Base-by-base conservation (phyloP, 2,113 vertebrate genomes). In the Xiphophorus hellerii region DNA sequence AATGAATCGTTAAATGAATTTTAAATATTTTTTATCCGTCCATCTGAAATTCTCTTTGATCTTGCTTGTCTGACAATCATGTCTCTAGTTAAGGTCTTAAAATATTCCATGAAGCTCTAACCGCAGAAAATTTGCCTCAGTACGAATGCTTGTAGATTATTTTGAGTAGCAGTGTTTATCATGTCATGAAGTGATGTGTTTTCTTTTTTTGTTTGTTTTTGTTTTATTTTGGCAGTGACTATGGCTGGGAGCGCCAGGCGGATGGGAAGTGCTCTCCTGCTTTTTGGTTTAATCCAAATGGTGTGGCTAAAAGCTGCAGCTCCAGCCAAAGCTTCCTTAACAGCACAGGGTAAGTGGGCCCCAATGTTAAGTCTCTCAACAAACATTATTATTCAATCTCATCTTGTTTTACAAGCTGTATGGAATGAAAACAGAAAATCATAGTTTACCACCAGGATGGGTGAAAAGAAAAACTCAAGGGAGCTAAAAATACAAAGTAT, bases 261-360 rank as follows among this genome's bases (percentile, higher is more conserved):
- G 94, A 96, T 71, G 97, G 96, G 76, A 96, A 95, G 84, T 99
- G 97, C 72, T 90, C 95, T 66, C 96, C 97, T 78, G 96, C 97
- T 76, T 99, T 99, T 93, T 99, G 97, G 97, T 98, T 97, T 89
- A 96, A 96, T 87, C 96, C 95, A 0, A 93, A 95, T 31, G 93
- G 94, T 37, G 86, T 87, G 0, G 91, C 94, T 54, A 96, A 95
- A 92, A 96, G 96, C 80, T 99, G 97, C 87, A 96, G 94, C 74
- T 83, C 93, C 65, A 97, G 96, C 51, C 96, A 97, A 86, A 97
- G 90, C 92, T 99, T 95, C 88, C 90, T 97, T 78, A 98, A 97
- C 90, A 99, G 97, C 92, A 98, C 96, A 13, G 97, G 97, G 97
- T 99, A 91, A 97, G 96, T 89, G 84, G 67, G 62, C 66, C 66